These are phyloP conservation scores for Cydia amplana DNA, from an alignment of 1,140 invertebrate species.

Conservation along the genomic window DNA sequence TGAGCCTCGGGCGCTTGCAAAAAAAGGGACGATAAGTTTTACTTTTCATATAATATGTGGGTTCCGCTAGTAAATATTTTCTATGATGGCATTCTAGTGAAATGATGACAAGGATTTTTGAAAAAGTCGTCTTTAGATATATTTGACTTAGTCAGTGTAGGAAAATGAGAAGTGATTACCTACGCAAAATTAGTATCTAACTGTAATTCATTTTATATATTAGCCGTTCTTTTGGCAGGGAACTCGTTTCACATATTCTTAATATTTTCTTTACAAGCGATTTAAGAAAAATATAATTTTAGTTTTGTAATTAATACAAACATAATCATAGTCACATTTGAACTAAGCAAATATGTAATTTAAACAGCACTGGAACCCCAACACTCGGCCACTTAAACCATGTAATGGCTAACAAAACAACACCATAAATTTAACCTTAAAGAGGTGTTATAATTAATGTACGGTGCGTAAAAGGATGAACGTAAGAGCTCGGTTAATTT, in stretches of 20 bases:
- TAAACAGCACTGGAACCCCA: slow-evolving; percentile 1
- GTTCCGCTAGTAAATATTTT: background rate
- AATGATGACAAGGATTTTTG: background rate
- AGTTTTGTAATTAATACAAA: too few species aligned
- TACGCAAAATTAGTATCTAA: too few species aligned
- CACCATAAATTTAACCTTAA: slow-evolving; percentile 74
- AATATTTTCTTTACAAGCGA: background rate
- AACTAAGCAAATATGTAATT: background rate
- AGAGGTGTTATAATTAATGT: slow-evolving; percentile 78
- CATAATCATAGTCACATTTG: background rate
- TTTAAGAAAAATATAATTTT: background rate
- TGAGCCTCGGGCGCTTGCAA: slow-evolving; percentile 48
- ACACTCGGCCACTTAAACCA: slow-evolving; percentile 50
- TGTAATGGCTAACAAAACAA: slow-evolving; percentile 72
- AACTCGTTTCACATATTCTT: background rate
- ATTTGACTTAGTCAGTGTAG: background rate
- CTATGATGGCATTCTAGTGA: background rate
- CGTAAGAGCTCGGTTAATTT: slow-evolving; percentile 58
- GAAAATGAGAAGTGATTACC: too few species aligned
- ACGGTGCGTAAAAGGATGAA: slow-evolving; percentile 61
- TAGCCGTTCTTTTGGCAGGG: too few species aligned
- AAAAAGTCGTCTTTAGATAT: background rate
- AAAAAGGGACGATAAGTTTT: slow-evolving; percentile 41
- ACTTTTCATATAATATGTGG: slow-evolving; percentile 9
- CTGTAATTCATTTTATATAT: too few species aligned